Evolutionary conservation across 2,888 invertebrate species (phyloP).

Genomic region (Bhutanitis thaidina): DNA sequence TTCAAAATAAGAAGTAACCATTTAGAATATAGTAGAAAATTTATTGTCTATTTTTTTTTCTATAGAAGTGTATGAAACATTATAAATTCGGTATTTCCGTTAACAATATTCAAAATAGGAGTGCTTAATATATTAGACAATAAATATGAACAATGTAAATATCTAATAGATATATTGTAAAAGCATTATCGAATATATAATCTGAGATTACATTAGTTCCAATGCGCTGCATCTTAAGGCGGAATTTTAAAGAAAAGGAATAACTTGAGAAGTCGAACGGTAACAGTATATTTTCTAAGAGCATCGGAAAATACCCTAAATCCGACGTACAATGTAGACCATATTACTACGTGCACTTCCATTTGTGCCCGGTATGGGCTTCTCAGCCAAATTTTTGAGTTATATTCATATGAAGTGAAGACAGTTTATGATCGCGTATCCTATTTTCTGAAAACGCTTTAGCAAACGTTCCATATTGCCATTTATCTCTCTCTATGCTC

Average conservation of each 20-base stretch:
- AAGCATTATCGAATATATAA: constrained; percentile 5
- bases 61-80: too few relatives aligned
- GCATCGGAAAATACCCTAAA: constrained; percentile 57
- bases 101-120: too few relatives aligned
- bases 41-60: too few relatives aligned
- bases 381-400: constrained; percentile 71
- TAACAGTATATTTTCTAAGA: constrained; percentile 45
- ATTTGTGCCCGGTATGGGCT: constrained; percentile 52
- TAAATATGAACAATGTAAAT: too few relatives aligned
- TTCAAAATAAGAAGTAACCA: too few relatives aligned
- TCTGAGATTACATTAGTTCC: constrained; percentile 9
- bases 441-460: constrained; percentile 54
- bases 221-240: constrained; percentile 11
- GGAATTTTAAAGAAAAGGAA: constrained; percentile 28
- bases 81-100: too few relatives aligned
- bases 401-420: constrained; percentile 60
- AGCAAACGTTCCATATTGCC: constrained; percentile 46
- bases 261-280: constrained; percentile 37
- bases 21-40: too few relatives aligned
- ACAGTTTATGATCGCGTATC: constrained; percentile 62
- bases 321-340: constrained; percentile 56
- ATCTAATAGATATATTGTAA: too few relatives aligned
- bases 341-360: constrained; percentile 56
- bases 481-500: constrained; percentile 51
- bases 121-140: too few relatives aligned